These are phyloP conservation scores for Cyanoderma ruficeps DNA, from an alignment of 2,113 vertebrate genomes.

Conservation along the genomic window DNA sequence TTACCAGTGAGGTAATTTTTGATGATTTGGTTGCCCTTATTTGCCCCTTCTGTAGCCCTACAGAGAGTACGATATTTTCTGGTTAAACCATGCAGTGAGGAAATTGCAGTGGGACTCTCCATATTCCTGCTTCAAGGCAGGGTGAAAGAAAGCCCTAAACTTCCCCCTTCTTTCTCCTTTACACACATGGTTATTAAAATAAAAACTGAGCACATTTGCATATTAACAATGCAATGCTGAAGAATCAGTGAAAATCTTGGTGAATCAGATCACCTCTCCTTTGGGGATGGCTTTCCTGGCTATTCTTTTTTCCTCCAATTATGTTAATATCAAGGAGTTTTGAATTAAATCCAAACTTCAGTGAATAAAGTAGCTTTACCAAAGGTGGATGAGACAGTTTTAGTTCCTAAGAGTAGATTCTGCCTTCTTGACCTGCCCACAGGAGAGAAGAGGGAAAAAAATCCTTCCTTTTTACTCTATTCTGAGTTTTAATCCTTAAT, in stretches of 20 bases:
- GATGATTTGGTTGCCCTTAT: neutral
- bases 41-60: neutral
- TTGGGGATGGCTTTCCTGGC: neutral
- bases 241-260: slow-evolving; percentile 2
- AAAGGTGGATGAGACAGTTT: slow-evolving; percentile 49
- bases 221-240: slow-evolving; percentile 1
- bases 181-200: neutral
- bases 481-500: slow-evolving; percentile 80
- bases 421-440: slow-evolving; percentile 73
- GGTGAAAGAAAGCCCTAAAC: neutral
- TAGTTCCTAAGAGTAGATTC: slow-evolving; percentile 56
- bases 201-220: neutral
- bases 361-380: slow-evolving; percentile 60
- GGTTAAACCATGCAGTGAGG: neutral
- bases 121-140: neutral
- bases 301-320: slow-evolving; percentile 26
- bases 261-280: neutral
- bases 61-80: neutral
- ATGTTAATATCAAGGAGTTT: slow-evolving; percentile 58
- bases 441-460: slow-evolving; percentile 42
- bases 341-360: slow-evolving; percentile 66
- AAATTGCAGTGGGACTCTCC: neutral
- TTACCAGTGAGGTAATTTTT: neutral
- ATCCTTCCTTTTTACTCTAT: slow-evolving; percentile 61
- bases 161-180: neutral